phyloP scores from a whole-genome alignment of 2,113 vertebrate genomes.

The Pangasianodon gigas region DNA sequence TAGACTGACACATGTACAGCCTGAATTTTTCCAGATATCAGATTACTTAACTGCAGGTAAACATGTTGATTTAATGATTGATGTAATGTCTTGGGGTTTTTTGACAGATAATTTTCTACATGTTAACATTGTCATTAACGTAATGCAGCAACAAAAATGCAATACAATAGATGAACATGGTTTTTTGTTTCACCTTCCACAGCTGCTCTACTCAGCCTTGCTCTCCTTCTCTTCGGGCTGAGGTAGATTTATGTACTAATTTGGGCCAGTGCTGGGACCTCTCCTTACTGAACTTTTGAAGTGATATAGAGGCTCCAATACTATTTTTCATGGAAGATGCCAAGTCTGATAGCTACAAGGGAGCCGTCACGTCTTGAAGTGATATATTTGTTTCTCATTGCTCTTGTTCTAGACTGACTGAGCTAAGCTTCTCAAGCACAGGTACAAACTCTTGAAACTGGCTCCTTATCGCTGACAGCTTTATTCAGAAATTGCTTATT shows the following conservation, averaged over 20 bases:
- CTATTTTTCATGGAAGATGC: neutral
- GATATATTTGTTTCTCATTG: constrained; percentile 27
- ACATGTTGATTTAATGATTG: neutral
- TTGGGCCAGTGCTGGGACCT: neutral
- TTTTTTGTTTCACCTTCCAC: neutral
- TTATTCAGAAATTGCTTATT: neutral
- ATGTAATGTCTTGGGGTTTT: neutral
- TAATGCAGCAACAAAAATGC: neutral
- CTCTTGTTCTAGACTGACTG: neutral
- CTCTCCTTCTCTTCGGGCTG: neutral
- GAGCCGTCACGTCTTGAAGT: neutral
- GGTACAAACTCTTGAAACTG: neutral
- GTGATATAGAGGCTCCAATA: neutral
- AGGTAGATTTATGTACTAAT: constrained; percentile 2
- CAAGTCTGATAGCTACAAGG: neutral
- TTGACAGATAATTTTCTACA: neutral
- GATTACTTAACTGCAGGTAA: neutral
- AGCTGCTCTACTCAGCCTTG: neutral
- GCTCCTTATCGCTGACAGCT: neutral
- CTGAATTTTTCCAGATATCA: neutral
- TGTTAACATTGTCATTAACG: neutral
- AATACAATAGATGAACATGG: neutral
- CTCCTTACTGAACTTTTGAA: constrained; percentile 11
- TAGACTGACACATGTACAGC: neutral
- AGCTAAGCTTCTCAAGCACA: neutral